Evolutionary conservation across 2,113 vertebrate genomes (phyloP).

Genomic region (Lipotes vexillifer): DNA sequence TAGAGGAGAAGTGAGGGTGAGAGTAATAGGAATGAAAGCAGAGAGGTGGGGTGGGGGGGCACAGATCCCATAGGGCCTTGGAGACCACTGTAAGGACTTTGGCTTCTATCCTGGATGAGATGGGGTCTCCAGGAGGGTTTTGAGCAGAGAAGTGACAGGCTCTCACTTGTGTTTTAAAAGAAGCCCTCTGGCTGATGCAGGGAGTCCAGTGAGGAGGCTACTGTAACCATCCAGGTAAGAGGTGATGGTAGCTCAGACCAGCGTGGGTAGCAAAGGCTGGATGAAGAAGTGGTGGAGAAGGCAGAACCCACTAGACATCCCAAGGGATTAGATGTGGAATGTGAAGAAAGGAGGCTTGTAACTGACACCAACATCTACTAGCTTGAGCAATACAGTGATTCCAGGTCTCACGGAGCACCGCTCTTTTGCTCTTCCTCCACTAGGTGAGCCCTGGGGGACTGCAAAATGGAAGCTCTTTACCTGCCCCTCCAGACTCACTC

Average conservation of each 20-base stretch:
- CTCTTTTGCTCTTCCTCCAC: no score
- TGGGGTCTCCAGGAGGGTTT: not conserved
- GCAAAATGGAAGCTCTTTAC: not conserved
- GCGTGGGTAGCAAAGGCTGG: not conserved
- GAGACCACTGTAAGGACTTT: not conserved
- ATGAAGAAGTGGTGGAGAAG: not conserved
- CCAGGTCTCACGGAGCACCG: not conserved
- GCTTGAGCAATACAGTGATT: not conserved
- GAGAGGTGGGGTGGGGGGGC: fast-evolving
- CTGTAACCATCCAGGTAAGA: not conserved
- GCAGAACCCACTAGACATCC: not conserved
- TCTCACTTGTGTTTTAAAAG: not conserved
- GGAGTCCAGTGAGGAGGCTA: not conserved
- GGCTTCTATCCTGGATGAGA: not conserved
- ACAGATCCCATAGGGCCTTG: not conserved
- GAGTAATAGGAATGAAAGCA: no score
- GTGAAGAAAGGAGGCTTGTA: not conserved
- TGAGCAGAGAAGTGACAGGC: not conserved
- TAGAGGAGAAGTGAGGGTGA: no score
- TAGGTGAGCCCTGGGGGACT: not conserved
- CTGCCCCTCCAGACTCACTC: not conserved
- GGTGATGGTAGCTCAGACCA: no score
- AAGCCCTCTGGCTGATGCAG: not conserved
- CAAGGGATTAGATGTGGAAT: not conserved
- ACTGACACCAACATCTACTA: fast-evolving